Evolutionary conservation across 2,888 invertebrate genomes (phyloP), one percentile per base, ranked within the genome.

Genomic region (Macaria liturata): DNA sequence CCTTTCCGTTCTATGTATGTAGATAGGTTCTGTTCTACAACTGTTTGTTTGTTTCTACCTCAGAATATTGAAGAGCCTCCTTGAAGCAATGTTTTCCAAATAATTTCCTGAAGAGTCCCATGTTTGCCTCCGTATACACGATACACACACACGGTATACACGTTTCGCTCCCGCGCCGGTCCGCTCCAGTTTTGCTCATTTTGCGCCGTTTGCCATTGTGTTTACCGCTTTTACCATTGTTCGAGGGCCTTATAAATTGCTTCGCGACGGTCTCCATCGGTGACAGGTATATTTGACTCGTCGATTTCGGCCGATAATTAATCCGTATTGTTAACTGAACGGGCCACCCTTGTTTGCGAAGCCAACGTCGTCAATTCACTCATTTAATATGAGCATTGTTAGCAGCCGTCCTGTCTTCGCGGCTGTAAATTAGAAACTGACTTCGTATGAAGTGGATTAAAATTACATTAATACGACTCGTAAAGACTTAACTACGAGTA

Each of bases 221-320:
- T 88, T 89, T 83, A 86, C 88, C 85, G 89, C 87, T 78, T 83
- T 88, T 86, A 89, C 91, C 91, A 90, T 91, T 91, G 91, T 91
- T 89, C 86, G 71, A 71, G 73, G 76, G 72, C 85, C 83, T 82
- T 89, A 91, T 91, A 91, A 91, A 91, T 91, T 88, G 88, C 86
- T 71, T 77, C 78, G 80, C 84, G 83, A 83, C 87, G 83, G 83
- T 81, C 80, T 83, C 79, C 86, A 83, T 71, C 80, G 78, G 80
- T 88, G 91, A 91, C 91, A 91, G 91, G 90, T 91, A 91, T 91
- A 91, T 91, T 91, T 90, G 90, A 91, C 83, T 89, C 83, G 84
- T 82, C 89, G 88, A 85, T 87, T 91, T 90, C 80, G 80, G 80
- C 80, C 87, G 88, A 90, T 91, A 91, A 91, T 91, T 91, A 91